Evolutionary conservation across 2,888 invertebrate genomes (phyloP).

Genomic region (Taenaris catops): DNA sequence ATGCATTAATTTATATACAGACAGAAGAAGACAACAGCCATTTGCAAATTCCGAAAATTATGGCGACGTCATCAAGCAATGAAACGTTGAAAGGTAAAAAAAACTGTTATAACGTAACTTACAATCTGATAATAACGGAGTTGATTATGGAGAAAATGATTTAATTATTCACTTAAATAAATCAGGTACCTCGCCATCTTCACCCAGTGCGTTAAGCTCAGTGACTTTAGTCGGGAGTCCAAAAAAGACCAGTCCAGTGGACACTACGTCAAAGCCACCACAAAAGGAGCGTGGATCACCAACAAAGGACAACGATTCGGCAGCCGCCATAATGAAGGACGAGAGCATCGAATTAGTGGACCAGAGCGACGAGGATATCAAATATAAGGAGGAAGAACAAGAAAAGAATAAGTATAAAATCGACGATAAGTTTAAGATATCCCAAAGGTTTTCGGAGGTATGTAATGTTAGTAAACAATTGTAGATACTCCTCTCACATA

Average conservation of each 20-base stretch:
- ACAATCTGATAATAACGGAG: no score
- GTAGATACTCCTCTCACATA: no score
- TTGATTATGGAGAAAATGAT: no score
- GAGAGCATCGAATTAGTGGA: conserved; percentile 70
- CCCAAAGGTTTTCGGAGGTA: conserved; percentile 68
- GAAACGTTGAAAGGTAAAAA: conserved; percentile 86
- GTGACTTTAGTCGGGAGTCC: conserved; percentile 85
- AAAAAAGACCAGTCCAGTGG: conserved; percentile 52
- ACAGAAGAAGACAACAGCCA: conserved; percentile 81
- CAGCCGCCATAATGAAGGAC: conserved; percentile 52
- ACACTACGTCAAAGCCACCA: conserved; percentile 29
- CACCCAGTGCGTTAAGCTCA: conserved; percentile 87
- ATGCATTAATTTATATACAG: no score
- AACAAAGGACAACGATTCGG: conserved; percentile 48
- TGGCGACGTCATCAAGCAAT: conserved; percentile 86
- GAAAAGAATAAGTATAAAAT: conserved; percentile 54
- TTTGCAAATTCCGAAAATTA: conserved; percentile 86
- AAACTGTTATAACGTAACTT: no score
- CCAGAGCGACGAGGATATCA: conserved; percentile 65
- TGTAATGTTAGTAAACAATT: conserved; percentile 22
- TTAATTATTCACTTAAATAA: no score
- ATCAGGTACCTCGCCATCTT: conserved; percentile 80
- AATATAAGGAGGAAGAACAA: conserved; percentile 64
- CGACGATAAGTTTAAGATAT: conserved; percentile 68
- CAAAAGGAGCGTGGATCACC: conserved; percentile 21